These are phyloP conservation scores for Thera britannica DNA, from an alignment of 2,888 invertebrate species.

Conservation along the genomic window DNA sequence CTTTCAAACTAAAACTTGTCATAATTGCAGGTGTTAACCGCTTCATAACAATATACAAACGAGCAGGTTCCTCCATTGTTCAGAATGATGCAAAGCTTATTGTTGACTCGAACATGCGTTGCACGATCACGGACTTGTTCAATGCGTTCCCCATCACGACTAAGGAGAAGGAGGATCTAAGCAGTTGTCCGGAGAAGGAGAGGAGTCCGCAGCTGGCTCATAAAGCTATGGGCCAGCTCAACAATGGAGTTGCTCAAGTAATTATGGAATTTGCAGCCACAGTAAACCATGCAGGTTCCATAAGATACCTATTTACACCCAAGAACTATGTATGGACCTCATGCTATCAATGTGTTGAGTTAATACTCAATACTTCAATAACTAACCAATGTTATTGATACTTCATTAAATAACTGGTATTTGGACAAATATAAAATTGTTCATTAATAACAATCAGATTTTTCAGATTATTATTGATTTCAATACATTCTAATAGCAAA, in stretches of 20 bases:
- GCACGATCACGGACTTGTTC: conserved; percentile 86
- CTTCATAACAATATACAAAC: conserved; percentile 89
- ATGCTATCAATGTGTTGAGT: too few species aligned
- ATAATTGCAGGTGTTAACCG: conserved; percentile 85
- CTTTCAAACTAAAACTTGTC: not conserved
- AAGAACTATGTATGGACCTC: too few species aligned
- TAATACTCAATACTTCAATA: too few species aligned
- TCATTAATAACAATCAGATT: too few species aligned
- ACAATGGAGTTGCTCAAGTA: conserved; percentile 88
- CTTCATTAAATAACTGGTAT: too few species aligned
- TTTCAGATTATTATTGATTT: too few species aligned
- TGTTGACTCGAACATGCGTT: conserved; percentile 86
- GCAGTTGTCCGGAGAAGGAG: conserved; percentile 88
- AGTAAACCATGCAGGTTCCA: too few species aligned
- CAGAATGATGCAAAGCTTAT: conserved; percentile 87
- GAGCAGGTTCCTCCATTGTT: conserved; percentile 87
- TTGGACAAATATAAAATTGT: too few species aligned
- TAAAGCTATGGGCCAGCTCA: conserved; percentile 87
- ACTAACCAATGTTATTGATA: too few species aligned
- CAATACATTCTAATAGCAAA: too few species aligned
- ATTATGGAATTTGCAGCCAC: not conserved
- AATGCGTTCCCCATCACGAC: conserved; percentile 88
- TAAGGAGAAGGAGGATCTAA: conserved; percentile 88
- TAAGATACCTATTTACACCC: too few species aligned
- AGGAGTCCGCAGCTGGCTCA: conserved; percentile 83